Conservation (phyloP, 2,888 invertebrate genomes). For the Oscheius sp. region DNA sequence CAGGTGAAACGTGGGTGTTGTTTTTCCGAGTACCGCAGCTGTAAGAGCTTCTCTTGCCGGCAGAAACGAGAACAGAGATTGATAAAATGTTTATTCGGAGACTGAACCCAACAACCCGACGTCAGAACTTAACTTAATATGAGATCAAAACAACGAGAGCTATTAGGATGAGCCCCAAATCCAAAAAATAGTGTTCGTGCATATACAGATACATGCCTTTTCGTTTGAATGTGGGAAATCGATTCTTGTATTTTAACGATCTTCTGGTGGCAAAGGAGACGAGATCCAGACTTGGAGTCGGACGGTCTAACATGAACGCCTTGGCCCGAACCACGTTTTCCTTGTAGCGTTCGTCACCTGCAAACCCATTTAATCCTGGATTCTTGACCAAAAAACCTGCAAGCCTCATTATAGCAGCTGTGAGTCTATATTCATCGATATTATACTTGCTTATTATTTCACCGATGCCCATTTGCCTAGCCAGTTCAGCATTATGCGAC, state of each 20-base stretch:
- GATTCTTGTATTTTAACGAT: slow-evolving; percentile 27
- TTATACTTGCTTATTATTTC: slow-evolving; percentile 30
- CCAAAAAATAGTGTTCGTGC: slow-evolving; percentile 8
- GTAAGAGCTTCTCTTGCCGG: too few species aligned
- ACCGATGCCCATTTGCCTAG: slow-evolving; percentile 41
- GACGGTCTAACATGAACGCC: slow-evolving; percentile 46
- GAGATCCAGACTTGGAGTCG: slow-evolving; percentile 45
- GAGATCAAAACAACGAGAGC: slow-evolving; percentile 22
- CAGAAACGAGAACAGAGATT: neutral
- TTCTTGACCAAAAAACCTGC: slow-evolving; percentile 7
- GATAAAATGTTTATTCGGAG: slow-evolving; percentile 10
- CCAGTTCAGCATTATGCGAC: slow-evolving; percentile 50
- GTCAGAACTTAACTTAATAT: neutral
- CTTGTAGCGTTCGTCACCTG: slow-evolving; percentile 42
- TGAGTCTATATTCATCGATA: slow-evolving; percentile 8
- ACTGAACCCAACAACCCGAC: neutral
- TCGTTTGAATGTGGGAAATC: slow-evolving; percentile 32
- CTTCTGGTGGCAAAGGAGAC: slow-evolving; percentile 41
- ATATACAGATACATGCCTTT: slow-evolving; percentile 37
- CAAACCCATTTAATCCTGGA: neutral
- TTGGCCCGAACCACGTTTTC: slow-evolving; percentile 28
- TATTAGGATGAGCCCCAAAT: neutral
- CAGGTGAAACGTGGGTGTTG: too few species aligned
- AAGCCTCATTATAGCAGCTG: neutral
- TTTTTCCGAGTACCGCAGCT: too few species aligned